A percentile compares a stretch with the other conserved stretches of the same genome.
Evolutionary conservation across 2,113 vertebrate species (phyloP).

Genomic region (Scomber scombrus): DNA sequence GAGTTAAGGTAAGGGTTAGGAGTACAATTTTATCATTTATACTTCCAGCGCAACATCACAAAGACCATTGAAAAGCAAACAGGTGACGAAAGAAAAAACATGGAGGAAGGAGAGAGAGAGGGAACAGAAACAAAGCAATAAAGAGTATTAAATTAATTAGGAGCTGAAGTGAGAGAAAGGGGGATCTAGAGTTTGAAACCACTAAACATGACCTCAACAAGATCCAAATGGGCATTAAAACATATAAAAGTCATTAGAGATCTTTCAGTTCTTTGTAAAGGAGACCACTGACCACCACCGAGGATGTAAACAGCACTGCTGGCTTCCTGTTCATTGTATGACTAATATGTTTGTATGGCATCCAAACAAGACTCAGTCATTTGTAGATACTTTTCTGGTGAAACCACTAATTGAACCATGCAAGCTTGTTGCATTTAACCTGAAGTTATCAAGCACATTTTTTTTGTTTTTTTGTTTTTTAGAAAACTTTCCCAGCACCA

Average conservation of each 20-base stretch:
- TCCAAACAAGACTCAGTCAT: conserved; percentile 31
- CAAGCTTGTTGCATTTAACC: not conserved
- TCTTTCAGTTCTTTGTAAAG: conserved; percentile 33
- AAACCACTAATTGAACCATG: conserved; percentile 22
- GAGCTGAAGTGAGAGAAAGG: conserved; percentile 28
- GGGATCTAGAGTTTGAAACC: conserved; percentile 43
- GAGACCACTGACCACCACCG: conserved; percentile 44
- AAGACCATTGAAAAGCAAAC: not conserved
- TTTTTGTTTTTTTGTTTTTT: not conserved
- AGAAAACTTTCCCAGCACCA: conserved; percentile 24
- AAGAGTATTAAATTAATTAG: not conserved
- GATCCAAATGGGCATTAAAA: conserved; percentile 45
- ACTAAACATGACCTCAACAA: conserved; percentile 53
- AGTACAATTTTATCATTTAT: not conserved
- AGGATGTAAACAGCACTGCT: conserved; percentile 35
- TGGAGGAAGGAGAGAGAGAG: not conserved
- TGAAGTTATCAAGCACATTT: conserved; percentile 15
- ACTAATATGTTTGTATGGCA: not conserved
- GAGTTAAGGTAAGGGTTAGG: too few species aligned
- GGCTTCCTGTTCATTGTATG: conserved; percentile 7
- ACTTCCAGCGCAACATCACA: not conserved
- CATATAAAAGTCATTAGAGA: conserved; percentile 44
- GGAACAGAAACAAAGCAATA: not conserved
- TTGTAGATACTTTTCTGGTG: conserved; percentile 16
- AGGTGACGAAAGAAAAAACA: not conserved